These are phyloP conservation scores for Nephrocerus scutellatus DNA, from an alignment of 2,888 invertebrate genomes.

Conservation along the genomic window DNA sequence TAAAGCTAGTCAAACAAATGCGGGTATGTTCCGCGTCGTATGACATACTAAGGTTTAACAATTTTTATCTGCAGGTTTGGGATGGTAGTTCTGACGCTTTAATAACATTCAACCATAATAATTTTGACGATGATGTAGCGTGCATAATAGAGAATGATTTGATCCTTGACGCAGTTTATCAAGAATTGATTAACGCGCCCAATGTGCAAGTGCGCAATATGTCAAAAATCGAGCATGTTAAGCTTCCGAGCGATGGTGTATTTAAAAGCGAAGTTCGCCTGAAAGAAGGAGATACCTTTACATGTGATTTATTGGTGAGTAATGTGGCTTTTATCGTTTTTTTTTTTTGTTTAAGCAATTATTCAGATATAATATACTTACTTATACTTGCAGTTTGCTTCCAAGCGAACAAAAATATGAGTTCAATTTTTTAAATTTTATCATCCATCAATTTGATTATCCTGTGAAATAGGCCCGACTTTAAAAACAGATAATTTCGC, in stretches of 20 bases:
- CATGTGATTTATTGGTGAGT: no score
- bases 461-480: no score
- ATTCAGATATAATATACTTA: no score
- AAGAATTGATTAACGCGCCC: slow-evolving; percentile 52
- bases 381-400: no score
- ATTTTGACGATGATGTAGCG: slow-evolving; percentile 68
- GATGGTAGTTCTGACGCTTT: slow-evolving; percentile 84
- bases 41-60: neutral
- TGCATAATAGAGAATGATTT: slow-evolving; percentile 94
- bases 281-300: slow-evolving; percentile 58
- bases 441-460: no score
- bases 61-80: slow-evolving; percentile 68
- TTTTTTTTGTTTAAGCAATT: no score
- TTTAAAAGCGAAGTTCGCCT: slow-evolving; percentile 51
- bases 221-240: slow-evolving; percentile 61
- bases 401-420: no score
- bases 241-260: slow-evolving; percentile 49
- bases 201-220: slow-evolving; percentile 64
- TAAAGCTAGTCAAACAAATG: slow-evolving; percentile 73
- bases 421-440: no score
- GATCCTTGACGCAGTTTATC: slow-evolving; percentile 66
- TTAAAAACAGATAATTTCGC: no score
- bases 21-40: slow-evolving; percentile 55
- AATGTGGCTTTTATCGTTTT: no score
- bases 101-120: slow-evolving; percentile 75